Evolutionary conservation across 2,888 invertebrate genomes (phyloP).

Genomic region (Euplagia quadripunctaria): DNA sequence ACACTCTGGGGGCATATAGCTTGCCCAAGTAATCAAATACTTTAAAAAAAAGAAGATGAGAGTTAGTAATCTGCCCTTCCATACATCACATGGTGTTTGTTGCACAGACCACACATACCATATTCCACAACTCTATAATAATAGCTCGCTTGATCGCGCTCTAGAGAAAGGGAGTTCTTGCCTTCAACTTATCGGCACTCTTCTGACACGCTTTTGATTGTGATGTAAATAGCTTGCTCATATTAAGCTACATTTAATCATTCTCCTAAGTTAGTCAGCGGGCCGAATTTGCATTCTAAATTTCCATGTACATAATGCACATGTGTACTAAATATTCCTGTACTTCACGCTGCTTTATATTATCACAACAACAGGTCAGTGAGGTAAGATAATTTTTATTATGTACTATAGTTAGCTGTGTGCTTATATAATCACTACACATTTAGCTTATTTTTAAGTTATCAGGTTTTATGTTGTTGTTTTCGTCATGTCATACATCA

Average conservation of each 20-base stretch:
- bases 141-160: background rate
- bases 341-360: slow-evolving; percentile 76
- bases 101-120: background rate
- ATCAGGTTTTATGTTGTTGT: background rate
- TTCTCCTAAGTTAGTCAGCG: slow-evolving; percentile 9
- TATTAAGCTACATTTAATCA: slow-evolving; percentile 4
- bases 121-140: background rate
- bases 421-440: background rate
- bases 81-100: no score
- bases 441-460: background rate
- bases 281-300: slow-evolving; percentile 32
- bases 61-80: no score
- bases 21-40: background rate
- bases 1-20: background rate
- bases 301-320: slow-evolving; percentile 54
- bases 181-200: background rate
- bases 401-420: background rate
- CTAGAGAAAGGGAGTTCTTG: background rate
- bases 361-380: slow-evolving; percentile 73
- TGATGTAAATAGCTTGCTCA: background rate
- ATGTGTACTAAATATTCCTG: slow-evolving; percentile 64
- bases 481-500: background rate
- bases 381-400: slow-evolving; percentile 70
- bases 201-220: background rate
- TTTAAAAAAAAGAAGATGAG: no score